Evolutionary conservation across 2,888 invertebrate genomes (phyloP), one percentile per base, ranked within the genome.

Genomic region (Hartigia nigra): DNA sequence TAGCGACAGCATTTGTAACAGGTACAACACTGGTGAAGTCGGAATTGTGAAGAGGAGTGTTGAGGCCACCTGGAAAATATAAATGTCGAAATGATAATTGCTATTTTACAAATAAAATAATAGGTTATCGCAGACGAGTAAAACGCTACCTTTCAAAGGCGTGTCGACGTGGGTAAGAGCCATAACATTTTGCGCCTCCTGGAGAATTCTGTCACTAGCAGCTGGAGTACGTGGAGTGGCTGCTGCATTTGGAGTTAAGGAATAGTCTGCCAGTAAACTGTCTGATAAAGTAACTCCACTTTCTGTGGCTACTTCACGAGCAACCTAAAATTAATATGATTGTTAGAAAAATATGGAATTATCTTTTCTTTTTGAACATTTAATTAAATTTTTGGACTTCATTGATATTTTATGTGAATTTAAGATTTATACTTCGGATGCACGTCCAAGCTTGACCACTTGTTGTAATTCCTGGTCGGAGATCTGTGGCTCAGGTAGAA

Each of bases 121-220:
- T 70, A 31, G 31, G 37, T 31, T 12, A 35, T 36, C 23, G 32
- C 12, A 12, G 34, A 35, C 32, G 31, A 70, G 32, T 70, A 76
- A 76, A 77, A 39, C 5, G 11, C 37, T 74, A 89, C 91, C 97
- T 91, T 99, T 99, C 31, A 99, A 92, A 0, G 99, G 99, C 0
- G 99, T 99, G 89, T 99, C 99, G 1, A 98, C 98, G 91, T 99
- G 98, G 0, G 98, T 98, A 32, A 99, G 93, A 0, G 99, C 99
- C 97, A 99, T 98, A 89, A 99, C 97, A 90, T 99, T 99, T 92
- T 99, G 98, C 0, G 99, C 99, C 92, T 99, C 99, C 95, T 98
- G 96, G 81, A 97, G 93, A 82, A 96, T 95, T 84, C 95, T 93
- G 92, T 98, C 98, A 14, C 96, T 96, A 4, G 95, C 95, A 1